Conservation (phyloP, 2,797 vertebrate genomes). For the Bradypodion ventrale region DNA sequence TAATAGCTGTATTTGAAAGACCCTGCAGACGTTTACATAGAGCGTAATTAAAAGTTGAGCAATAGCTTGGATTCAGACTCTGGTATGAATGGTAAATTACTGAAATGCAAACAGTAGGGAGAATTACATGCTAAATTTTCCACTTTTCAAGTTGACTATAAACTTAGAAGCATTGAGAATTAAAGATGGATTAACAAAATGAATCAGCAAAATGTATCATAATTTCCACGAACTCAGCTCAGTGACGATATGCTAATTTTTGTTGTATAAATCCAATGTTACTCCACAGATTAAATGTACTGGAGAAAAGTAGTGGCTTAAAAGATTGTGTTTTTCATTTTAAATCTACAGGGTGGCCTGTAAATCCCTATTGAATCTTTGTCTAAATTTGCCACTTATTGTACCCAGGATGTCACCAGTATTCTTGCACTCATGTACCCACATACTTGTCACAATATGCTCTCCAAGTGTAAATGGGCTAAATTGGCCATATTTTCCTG, state of each 20-base stretch:
- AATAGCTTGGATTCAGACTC: background rate
- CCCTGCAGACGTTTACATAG: constrained; percentile 4
- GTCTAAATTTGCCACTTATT: no score
- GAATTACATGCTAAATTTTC: constrained; percentile 17
- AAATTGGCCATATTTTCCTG: no score
- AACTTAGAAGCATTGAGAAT: constrained; percentile 37
- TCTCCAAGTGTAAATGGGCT: no score
- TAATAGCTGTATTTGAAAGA: constrained; percentile 30
- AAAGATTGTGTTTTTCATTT: background rate
- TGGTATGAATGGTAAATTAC: constrained; percentile 39
- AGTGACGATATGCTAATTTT: background rate
- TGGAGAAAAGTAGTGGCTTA: background rate
- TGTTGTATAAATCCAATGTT: constrained; percentile 1
- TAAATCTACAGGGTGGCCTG: no score
- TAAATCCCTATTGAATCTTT: no score
- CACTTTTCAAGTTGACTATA: constrained; percentile 14
- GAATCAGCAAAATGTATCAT: constrained; percentile 45
- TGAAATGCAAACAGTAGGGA: constrained; percentile 46
- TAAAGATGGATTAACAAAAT: constrained; percentile 31
- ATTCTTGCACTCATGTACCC: no score
- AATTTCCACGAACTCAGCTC: constrained; percentile 31
- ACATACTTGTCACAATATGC: no score
- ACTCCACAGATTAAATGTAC: constrained; percentile 19
- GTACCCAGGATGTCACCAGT: no score
- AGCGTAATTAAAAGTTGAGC: constrained; percentile 30